Evolutionary conservation across 2,888 invertebrate species (phyloP).

Genomic region (Brachyopa scutellaris): DNA sequence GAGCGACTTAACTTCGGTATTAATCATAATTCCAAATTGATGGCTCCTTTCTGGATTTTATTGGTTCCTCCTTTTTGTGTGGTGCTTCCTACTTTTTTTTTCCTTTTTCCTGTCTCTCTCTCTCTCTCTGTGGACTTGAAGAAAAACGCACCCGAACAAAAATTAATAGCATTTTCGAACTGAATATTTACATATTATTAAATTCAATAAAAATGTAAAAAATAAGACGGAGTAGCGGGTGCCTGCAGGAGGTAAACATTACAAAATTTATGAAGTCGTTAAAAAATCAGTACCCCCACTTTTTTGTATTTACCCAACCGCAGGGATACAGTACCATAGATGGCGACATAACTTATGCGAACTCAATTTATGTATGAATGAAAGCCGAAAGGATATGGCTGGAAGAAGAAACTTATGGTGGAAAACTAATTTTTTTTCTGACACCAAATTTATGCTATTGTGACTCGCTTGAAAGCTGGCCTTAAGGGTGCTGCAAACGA

Average conservation of each 20-base stretch:
- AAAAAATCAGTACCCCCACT: slow-evolving; percentile 24
- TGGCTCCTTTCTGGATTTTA: slow-evolving; percentile 67
- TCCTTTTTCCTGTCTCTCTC: neutral
- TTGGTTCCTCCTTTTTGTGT: slow-evolving; percentile 27
- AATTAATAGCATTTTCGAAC: slow-evolving; percentile 45
- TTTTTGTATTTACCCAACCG: slow-evolving; percentile 13
- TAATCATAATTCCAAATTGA: slow-evolving; percentile 71
- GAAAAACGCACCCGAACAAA: neutral
- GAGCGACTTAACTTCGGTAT: slow-evolving; percentile 27
- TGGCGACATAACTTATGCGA: slow-evolving; percentile 27
- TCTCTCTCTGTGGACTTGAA: neutral
- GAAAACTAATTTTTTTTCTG: slow-evolving; percentile 7
- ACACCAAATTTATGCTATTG: slow-evolving; percentile 1
- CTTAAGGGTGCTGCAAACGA: neutral
- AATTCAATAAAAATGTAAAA: slow-evolving; percentile 60
- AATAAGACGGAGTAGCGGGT: neutral
- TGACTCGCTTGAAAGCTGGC: neutral
- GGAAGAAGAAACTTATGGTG: neutral
- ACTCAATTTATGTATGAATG: slow-evolving; percentile 13
- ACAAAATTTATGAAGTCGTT: slow-evolving; percentile 43
- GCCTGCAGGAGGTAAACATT: neutral
- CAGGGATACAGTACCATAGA: neutral
- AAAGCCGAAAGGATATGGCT: neutral
- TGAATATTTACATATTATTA: slow-evolving; percentile 68
- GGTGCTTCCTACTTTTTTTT: neutral